phyloP scores from a whole-genome alignment of 2,797 vertebrate species.

The Cebuella pygmaea region DNA sequence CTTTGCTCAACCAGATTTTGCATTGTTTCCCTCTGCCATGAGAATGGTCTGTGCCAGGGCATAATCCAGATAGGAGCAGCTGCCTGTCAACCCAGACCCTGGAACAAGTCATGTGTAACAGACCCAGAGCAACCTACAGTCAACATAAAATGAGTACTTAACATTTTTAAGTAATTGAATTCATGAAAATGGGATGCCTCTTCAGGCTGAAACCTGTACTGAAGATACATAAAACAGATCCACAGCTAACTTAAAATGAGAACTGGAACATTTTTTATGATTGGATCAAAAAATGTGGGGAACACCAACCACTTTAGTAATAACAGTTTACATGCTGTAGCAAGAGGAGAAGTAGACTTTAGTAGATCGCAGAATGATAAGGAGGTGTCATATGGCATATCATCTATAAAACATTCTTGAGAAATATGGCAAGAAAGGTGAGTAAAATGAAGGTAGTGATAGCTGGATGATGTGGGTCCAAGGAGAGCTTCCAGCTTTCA shows the following conservation, averaged over 20 bases:
- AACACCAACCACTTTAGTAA: accelerated
- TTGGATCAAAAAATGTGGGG: too few species aligned
- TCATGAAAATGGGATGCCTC: background rate
- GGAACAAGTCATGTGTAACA: background rate
- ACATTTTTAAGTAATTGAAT: background rate
- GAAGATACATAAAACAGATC: background rate
- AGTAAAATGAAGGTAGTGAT: background rate
- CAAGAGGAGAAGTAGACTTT: too few species aligned
- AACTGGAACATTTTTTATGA: background rate
- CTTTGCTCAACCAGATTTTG: background rate
- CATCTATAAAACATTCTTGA: background rate
- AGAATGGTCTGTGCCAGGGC: background rate
- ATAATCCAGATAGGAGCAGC: background rate
- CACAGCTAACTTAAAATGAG: background rate
- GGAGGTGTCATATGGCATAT: accelerated
- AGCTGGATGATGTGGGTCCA: background rate
- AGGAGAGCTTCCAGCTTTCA: background rate
- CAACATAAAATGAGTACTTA: background rate
- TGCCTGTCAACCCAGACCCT: background rate
- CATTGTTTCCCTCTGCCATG: background rate
- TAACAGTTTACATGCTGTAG: accelerated
- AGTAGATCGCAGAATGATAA: accelerated
- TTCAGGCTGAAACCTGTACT: background rate
- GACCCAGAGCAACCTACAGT: accelerated
- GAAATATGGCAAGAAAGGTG: background rate